A percentile compares a stretch with the other conserved stretches of the same genome.
Evolutionary conservation across 23 tunicate species (phyloP).

Genomic region (Corella eumyota): DNA sequence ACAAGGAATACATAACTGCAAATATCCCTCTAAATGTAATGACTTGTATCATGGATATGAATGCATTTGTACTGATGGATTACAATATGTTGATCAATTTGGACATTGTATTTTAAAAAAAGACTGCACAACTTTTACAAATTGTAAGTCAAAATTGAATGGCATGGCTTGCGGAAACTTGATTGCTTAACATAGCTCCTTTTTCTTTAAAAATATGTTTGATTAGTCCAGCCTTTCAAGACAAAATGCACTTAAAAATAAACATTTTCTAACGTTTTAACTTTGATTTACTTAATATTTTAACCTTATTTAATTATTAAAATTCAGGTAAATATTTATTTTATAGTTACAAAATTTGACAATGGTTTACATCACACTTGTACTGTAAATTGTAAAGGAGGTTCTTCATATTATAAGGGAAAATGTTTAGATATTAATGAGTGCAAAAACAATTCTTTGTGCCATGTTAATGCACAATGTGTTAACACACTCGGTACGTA

Average conservation of each 20-base stretch:
- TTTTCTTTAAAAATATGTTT: too few species aligned
- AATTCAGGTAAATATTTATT: too few species aligned
- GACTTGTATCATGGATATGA: slow-evolving; percentile 42
- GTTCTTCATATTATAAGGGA: slow-evolving; percentile 24
- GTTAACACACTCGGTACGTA: slow-evolving; percentile 34
- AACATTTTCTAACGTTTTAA: too few species aligned
- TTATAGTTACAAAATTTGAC: too few species aligned
- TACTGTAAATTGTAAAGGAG: slow-evolving; percentile 15
- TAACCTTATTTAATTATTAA: too few species aligned
- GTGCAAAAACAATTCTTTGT: slow-evolving; percentile 13
- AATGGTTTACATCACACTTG: slow-evolving; percentile 10
- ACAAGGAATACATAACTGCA: slow-evolving; percentile 24
- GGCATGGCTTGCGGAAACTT: too few species aligned
- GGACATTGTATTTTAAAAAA: slow-evolving; percentile 26
- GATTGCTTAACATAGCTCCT: too few species aligned
- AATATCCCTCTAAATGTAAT: slow-evolving; percentile 19
- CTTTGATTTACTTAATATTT: too few species aligned
- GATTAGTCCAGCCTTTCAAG: too few species aligned
- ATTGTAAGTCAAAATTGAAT: slow-evolving; percentile 41
- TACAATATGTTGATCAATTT: slow-evolving; percentile 29
- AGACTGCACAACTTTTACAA: slow-evolving; percentile 4
- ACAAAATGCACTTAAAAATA: too few species aligned
- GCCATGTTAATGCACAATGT: slow-evolving; percentile 36
- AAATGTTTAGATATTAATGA: slow-evolving; percentile 52
- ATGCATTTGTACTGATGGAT: slow-evolving; percentile 26